Evolutionary conservation across 2,888 invertebrate species (phyloP), one percentile per base, ranked within the genome.

Genomic region (Incurvaria masculella): DNA sequence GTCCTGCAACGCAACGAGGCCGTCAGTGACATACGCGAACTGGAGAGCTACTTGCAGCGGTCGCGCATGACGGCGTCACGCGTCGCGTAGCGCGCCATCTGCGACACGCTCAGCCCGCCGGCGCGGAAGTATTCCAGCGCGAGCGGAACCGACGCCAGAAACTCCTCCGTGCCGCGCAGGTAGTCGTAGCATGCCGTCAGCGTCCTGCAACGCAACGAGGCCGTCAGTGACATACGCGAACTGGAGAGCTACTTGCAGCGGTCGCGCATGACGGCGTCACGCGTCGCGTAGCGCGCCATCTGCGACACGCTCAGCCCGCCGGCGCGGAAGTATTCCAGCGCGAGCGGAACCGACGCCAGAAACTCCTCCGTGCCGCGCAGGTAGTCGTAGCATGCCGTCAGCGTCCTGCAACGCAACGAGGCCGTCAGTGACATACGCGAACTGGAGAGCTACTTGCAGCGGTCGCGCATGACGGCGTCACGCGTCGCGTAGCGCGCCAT

Each of bases 1-100:
- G 66, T 66, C 44, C 76, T 76, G 66, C 21, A 65, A 48, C 14
- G n/a, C n/a, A n/a, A n/a, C n/a, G n/a, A n/a, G n/a, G n/a, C n/a
- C n/a, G n/a, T n/a, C n/a, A n/a, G n/a, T n/a, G n/a, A n/a, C n/a
- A n/a, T n/a, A n/a, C 40, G 16, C 16, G 21, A 41, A 41, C 41
- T 41, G 20, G 11, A 14, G 17, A 3, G 33, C 33, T 11, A n/a
- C 4, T n/a, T 6, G 8, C 33, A 33, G 33, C 17, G 41, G 41
- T 41, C 21, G 16, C 17, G 6, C 21, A 21, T 21, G 21, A 40
- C 41, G 27, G 27, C 42, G 42, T 33, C 45, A 40, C 45, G 43
- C 45, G n/a, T 17, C 39, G 26, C 33, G 33, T 14, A 33, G 6
- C 8, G 6, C 8, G 14, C 3, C 8, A 33, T 6, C 33, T 33